Conservation (phyloP, 2,113 vertebrate genomes). For the Solenodon paradoxus region DNA sequence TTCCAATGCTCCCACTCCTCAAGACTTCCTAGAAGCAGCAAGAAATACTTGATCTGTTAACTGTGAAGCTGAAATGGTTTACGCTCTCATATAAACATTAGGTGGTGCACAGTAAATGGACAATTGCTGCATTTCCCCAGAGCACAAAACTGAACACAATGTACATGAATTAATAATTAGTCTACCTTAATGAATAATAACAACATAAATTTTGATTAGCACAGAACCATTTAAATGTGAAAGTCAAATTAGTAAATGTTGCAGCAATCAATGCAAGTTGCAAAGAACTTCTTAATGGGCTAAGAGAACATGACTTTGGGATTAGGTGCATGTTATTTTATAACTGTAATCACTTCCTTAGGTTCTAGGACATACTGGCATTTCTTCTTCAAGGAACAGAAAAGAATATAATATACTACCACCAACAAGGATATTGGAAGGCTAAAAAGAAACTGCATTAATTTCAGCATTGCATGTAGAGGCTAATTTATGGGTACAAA, state of each 20-base stretch:
- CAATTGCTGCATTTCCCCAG: constrained; percentile 19
- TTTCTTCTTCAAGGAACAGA: constrained; percentile 70
- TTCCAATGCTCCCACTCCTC: background rate
- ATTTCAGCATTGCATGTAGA: constrained; percentile 39
- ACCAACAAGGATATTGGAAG: constrained; percentile 60
- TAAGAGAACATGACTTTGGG: constrained; percentile 67
- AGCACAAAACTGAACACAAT: constrained; percentile 75
- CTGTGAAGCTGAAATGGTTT: constrained; percentile 57
- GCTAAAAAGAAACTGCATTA: constrained; percentile 71
- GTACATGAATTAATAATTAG: constrained; percentile 70
- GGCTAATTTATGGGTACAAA: constrained; percentile 60
- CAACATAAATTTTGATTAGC: constrained; percentile 70
- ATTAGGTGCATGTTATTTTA: constrained; percentile 70
- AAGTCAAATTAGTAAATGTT: constrained; percentile 75
- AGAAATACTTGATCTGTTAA: constrained; percentile 64
- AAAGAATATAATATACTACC: constrained; percentile 44
- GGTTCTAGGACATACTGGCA: constrained; percentile 69
- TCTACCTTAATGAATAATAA: constrained; percentile 68
- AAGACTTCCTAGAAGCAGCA: constrained; percentile 55
- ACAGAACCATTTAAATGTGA: constrained; percentile 70
- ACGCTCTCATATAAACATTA: constrained; percentile 68
- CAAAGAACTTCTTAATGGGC: constrained; percentile 70
- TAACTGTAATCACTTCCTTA: constrained; percentile 78
- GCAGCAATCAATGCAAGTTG: constrained; percentile 72
- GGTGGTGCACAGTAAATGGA: constrained; percentile 39